These are phyloP conservation scores for Anguilla megastoma DNA, from an alignment of 2,797 vertebrate genomes.

Conservation along the genomic window DNA sequence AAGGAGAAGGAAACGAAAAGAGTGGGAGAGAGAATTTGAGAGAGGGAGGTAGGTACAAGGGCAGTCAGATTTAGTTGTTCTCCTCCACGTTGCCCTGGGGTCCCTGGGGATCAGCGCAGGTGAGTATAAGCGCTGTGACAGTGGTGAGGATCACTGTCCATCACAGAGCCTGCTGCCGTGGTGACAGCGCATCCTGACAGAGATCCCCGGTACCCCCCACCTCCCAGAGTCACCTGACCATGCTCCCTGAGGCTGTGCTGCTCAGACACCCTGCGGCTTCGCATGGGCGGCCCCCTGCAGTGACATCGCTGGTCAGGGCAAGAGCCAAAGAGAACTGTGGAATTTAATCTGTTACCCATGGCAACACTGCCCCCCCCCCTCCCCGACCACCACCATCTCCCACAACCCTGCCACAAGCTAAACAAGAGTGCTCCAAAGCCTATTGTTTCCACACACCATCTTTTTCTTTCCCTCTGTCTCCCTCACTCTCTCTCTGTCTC, in stretches of 20 bases:
- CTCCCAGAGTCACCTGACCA: not conserved
- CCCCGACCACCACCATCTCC: not conserved
- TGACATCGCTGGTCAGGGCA: not conserved
- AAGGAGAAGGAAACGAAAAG: no score
- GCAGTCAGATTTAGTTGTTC: not conserved
- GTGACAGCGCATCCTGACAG: not conserved
- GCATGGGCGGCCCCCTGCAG: not conserved
- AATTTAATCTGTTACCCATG: conserved; percentile 4
- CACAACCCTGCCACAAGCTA: not conserved
- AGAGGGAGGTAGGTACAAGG: not conserved
- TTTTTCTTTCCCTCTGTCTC: not conserved
- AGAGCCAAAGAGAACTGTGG: not conserved
- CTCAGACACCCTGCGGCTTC: not conserved
- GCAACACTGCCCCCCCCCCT: not conserved
- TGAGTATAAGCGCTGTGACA: not conserved
- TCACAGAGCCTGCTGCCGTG: not conserved
- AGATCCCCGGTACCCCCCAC: not conserved
- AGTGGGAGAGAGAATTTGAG: not conserved
- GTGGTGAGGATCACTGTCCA: not conserved
- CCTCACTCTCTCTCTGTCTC: not conserved
- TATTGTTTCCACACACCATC: not conserved
- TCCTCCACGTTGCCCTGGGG: not conserved
- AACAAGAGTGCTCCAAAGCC: not conserved
- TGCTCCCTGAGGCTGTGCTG: not conserved
- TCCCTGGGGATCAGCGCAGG: not conserved